Base-by-base conservation (phyloP, 2,888 invertebrate genomes). In the Agrenia bidenticulata region DNA sequence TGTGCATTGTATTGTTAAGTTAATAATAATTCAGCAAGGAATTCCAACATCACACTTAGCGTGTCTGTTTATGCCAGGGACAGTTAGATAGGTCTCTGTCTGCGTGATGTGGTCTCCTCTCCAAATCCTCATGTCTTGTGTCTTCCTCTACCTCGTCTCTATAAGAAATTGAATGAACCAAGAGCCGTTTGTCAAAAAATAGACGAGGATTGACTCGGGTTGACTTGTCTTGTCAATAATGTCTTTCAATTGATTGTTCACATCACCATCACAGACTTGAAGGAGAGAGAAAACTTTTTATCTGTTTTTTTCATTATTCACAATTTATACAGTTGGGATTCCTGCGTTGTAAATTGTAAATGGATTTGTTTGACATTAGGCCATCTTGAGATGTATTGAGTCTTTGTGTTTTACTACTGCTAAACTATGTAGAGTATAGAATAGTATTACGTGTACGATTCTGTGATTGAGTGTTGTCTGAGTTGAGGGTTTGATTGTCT, bases 141-240 rank as follows among this genome's bases (percentile, higher is more conserved):
- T 32, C 11, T 4, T 32, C 11, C 11, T 32, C 32, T 32, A 7
- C 32, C 11, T 32, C 5, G 4, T 4, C 32, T 32, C 32, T 7
- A 32, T 32, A 32, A 32, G 4, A 51, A 19, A 32, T 32, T 7
- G 32, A 11, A 32, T 32, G 32, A 32, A 32, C 11, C 4, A 45
- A 39, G n/a, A 45, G 45, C 45, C 45, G 45, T 45, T 45, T 45
- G 45, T 45, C 45, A 45, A 45, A 45, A 45, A 45, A 45, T 45
- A 45, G 45, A 45, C 45, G 45, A 45, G 19, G 45, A 45, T 19
- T 45, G 45, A 45, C 45, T 45, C 19, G 45, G 45, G 45, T 45
- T 45, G 45, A 45, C 45, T 45, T 45, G 45, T 45, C 45, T 15
- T 45, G 45, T 45, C 45, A 45, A 45, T 45, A 45, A 45, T 45